Evolutionary conservation across 64 coral and sea anemone species (phyloP).

Genomic region (Montipora cactus): DNA sequence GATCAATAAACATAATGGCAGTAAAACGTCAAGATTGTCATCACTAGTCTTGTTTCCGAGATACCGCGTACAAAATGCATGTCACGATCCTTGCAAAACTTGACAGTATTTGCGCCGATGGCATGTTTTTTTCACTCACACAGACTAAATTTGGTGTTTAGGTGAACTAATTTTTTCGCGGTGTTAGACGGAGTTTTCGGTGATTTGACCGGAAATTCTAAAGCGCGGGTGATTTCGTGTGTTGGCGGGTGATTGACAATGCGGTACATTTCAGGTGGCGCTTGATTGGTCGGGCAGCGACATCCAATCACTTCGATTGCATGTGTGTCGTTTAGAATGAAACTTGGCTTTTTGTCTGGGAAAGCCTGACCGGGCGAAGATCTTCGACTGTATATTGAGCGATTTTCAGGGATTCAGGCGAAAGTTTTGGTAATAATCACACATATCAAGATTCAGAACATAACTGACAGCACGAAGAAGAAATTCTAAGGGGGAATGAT

Average conservation of each 20-base stretch:
- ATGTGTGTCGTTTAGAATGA: constrained; percentile 87
- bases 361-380: constrained; percentile 61
- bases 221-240: constrained; percentile 63
- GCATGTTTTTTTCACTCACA: constrained; percentile 9
- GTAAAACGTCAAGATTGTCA: constrained; percentile 66
- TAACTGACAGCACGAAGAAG: neutral
- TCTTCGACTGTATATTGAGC: constrained; percentile 26
- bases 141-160: neutral
- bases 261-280: constrained; percentile 51
- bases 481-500: neutral
- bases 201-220: constrained; percentile 61
- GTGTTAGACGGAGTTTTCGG: constrained; percentile 15
- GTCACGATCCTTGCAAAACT: neutral
- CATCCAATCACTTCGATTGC: constrained; percentile 82
- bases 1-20: constrained; percentile 75
- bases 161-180: constrained; percentile 1
- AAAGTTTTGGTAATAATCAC: neutral
- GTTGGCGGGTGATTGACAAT: constrained; percentile 86
- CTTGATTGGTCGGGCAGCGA: constrained; percentile 70
- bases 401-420: constrained; percentile 21
- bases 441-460: neutral
- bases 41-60: constrained; percentile 27
- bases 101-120: neutral
- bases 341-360: constrained; percentile 81
- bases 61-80: constrained; percentile 13